Conservation (phyloP, 2,113 vertebrate species). For the Bufo gargarizans region DNA sequence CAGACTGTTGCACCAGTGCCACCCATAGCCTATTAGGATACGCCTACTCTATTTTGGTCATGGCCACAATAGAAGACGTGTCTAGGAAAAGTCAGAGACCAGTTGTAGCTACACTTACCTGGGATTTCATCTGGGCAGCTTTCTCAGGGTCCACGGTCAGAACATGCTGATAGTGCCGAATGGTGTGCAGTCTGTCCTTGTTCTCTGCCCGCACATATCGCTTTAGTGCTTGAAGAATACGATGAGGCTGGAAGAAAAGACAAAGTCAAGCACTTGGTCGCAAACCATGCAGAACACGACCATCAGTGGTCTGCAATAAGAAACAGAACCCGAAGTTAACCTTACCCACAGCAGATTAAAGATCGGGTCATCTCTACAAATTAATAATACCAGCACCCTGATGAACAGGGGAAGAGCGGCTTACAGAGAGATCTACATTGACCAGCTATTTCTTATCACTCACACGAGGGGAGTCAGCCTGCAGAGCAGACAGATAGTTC, state of each 20-base stretch:
- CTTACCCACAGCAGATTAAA: no score
- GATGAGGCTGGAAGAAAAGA: constrained; percentile 80
- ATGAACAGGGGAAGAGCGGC: no score
- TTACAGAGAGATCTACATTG: no score
- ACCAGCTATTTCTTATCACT: constrained; percentile 39
- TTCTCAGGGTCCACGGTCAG: constrained; percentile 96
- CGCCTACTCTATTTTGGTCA: no score
- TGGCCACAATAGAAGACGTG: no score
- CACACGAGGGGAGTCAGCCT: constrained; percentile 89
- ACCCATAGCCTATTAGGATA: no score
- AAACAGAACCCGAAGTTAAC: background rate
- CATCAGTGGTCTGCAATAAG: no score
- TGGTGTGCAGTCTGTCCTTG: constrained; percentile 95
- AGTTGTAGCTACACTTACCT: constrained; percentile 72
- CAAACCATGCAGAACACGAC: background rate
- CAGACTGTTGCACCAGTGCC: no score
- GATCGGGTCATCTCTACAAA: background rate
- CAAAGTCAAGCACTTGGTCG: background rate
- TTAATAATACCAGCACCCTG: no score
- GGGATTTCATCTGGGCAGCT: constrained; percentile 97
- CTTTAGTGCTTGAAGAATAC: constrained; percentile 90
- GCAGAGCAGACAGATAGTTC: constrained; percentile 93
- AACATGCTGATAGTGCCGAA: constrained; percentile 96
- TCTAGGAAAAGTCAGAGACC: background rate
- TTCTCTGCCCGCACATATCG: constrained; percentile 92